phyloP scores from a whole-genome alignment of 2,888 invertebrate genomes.

The Orgyia antiqua region DNA sequence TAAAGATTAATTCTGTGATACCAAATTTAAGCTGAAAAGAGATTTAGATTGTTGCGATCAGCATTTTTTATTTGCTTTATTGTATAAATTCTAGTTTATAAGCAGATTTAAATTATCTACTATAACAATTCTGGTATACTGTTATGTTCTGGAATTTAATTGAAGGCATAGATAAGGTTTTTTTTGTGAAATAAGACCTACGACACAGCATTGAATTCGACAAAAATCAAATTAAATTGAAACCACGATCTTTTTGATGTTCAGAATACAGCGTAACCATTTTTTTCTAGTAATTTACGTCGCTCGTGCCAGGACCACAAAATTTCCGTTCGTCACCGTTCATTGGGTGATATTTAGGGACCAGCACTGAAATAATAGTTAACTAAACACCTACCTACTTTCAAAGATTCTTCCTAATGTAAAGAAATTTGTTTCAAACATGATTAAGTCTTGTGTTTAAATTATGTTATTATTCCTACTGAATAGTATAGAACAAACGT shows the following conservation, averaged over 20 bases:
- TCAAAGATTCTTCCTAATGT: background rate
- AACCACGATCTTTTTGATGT: conserved; percentile 49
- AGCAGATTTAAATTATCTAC: too few species aligned
- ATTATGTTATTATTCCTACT: too few species aligned
- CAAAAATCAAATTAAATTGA: conserved; percentile 48
- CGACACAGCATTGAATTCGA: conserved; percentile 20
- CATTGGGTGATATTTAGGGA: conserved; percentile 48
- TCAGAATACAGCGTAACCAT: conserved; percentile 40
- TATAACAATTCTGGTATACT: background rate
- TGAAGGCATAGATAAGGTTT: background rate
- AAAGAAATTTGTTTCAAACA: background rate
- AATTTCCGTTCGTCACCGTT: conserved; percentile 68
- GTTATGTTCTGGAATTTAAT: background rate
- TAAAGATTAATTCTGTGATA: too few species aligned
- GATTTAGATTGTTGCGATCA: too few species aligned
- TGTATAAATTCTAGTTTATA: too few species aligned
- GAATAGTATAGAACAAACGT: too few species aligned
- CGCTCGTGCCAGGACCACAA: conserved; percentile 72
- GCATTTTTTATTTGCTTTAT: too few species aligned
- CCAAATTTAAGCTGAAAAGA: too few species aligned
- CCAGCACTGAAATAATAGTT: too few species aligned
- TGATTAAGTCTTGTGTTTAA: conserved; percentile 1
- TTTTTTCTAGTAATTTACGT: conserved; percentile 46
- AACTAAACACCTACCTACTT: too few species aligned
- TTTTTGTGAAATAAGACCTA: conserved; percentile 7